These are phyloP conservation scores for Anguilla japonica DNA, from an alignment of 2,113 vertebrate species.

Conservation along the genomic window DNA sequence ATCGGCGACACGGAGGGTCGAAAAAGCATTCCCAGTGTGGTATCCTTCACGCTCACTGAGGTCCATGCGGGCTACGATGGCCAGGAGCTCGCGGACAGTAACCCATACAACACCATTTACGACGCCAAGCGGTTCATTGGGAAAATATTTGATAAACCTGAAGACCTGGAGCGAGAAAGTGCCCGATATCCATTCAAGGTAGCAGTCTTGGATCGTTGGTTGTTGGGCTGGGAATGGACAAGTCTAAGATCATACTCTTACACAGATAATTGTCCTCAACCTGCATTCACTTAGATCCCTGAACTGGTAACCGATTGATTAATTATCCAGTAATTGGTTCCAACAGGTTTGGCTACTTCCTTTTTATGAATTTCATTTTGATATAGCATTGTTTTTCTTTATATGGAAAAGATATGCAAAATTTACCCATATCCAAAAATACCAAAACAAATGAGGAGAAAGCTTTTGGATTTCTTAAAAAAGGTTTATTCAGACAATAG, in stretches of 20 bases:
- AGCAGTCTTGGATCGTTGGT: slow-evolving; percentile 18
- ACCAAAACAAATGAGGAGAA: not conserved
- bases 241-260: too few relatives aligned
- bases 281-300: too few relatives aligned
- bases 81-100: slow-evolving; percentile 80
- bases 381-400: not conserved
- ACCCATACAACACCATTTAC: slow-evolving; percentile 90
- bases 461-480: not conserved
- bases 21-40: slow-evolving; percentile 87
- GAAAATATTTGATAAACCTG: slow-evolving; percentile 77
- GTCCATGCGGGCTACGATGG: slow-evolving; percentile 83
- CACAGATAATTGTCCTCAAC: too few relatives aligned
- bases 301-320: too few relatives aligned
- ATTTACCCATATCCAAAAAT: not conserved
- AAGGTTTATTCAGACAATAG: not conserved
- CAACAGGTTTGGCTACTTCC: not conserved
- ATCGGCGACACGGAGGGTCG: slow-evolving; percentile 82
- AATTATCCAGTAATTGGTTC: too few relatives aligned
- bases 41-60: slow-evolving; percentile 77
- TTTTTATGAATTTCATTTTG: not conserved
- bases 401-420: not conserved
- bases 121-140: slow-evolving; percentile 97
- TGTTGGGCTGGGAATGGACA: too few relatives aligned
- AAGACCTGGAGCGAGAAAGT: slow-evolving; percentile 79
- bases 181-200: slow-evolving; percentile 93